Conservation (phyloP, 2,888 invertebrate genomes). For the Morpho achilles region DNA sequence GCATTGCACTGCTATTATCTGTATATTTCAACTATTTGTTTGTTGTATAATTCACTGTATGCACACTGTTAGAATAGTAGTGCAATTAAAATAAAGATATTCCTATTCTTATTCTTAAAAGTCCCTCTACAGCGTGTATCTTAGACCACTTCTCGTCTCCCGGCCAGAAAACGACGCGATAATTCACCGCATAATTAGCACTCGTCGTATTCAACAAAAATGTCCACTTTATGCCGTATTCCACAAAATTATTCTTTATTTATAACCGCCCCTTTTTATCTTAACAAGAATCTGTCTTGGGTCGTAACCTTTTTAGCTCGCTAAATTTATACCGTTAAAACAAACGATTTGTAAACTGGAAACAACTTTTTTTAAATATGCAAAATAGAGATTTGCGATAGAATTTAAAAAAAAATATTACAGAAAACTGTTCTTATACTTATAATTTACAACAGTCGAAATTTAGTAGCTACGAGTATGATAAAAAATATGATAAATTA, state of each 20-base stretch:
- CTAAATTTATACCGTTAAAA: constrained; percentile 21
- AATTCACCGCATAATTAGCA: constrained; percentile 72
- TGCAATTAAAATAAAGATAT: too few relatives aligned
- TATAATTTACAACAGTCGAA: too few relatives aligned
- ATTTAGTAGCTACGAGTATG: neutral
- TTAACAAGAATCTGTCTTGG: constrained; percentile 43
- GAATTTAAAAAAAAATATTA: too few relatives aligned
- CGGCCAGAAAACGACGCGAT: constrained; percentile 49
- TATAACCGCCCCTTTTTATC: constrained; percentile 48
- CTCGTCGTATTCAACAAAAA: constrained; percentile 66
- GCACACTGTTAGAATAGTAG: too few relatives aligned
- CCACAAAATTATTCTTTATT: constrained; percentile 62
- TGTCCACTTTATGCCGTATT: constrained; percentile 54
- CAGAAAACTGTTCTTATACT: too few relatives aligned
- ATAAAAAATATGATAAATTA: neutral
- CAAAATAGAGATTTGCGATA: too few relatives aligned
- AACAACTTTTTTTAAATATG: constrained; percentile 8
- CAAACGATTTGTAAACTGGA: constrained; percentile 16
- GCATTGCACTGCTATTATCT: too few relatives aligned
- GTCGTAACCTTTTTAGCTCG: constrained; percentile 17
- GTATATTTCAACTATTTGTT: too few relatives aligned
- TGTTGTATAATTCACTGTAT: too few relatives aligned
- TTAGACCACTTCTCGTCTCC: constrained; percentile 26
- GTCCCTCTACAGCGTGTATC: constrained; percentile 16
- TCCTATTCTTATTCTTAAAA: too few relatives aligned